A percentile compares a stretch with the other conserved stretches of the same genome.
Conservation (phyloP, 2,113 vertebrate genomes). For the Microcebus murinus region DNA sequence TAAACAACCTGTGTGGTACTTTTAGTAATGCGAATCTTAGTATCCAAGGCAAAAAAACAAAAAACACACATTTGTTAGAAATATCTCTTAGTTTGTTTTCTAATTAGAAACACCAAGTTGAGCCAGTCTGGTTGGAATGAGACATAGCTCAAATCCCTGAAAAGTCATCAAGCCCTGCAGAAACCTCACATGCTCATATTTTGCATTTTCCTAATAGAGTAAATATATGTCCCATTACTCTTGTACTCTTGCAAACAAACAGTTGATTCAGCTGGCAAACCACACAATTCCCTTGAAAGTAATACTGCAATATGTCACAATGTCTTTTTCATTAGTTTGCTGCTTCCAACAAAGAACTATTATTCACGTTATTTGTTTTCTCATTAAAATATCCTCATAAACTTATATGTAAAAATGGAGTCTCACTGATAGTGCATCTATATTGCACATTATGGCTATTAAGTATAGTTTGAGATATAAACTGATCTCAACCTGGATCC, state of each 20-base stretch:
- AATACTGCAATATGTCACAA: not conserved
- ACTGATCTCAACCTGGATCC: not conserved
- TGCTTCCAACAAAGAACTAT: not conserved
- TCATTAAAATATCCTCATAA: not conserved
- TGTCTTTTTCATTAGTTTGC: slow-evolving; percentile 13
- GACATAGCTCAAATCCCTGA: not conserved
- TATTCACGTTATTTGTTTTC: not conserved
- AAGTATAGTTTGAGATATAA: not conserved
- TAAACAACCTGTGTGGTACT: not conserved
- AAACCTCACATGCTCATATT: not conserved
- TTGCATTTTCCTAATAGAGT: not conserved
- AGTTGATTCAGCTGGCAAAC: not conserved
- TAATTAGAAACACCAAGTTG: slow-evolving; percentile 2
- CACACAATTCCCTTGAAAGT: not conserved
- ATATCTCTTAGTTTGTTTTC: not conserved
- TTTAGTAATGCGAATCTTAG: not conserved
- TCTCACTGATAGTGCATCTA: not conserved
- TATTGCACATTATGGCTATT: not conserved
- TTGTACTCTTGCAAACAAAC: slow-evolving; percentile 40
- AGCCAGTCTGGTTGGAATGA: not conserved
- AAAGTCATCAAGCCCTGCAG: not conserved
- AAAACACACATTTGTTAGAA: not conserved
- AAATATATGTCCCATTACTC: not conserved
- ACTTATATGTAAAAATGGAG: not conserved
- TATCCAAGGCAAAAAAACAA: not conserved